phyloP scores from a whole-genome alignment of 2,797 vertebrate genomes.

The Naso thynnoides region DNA sequence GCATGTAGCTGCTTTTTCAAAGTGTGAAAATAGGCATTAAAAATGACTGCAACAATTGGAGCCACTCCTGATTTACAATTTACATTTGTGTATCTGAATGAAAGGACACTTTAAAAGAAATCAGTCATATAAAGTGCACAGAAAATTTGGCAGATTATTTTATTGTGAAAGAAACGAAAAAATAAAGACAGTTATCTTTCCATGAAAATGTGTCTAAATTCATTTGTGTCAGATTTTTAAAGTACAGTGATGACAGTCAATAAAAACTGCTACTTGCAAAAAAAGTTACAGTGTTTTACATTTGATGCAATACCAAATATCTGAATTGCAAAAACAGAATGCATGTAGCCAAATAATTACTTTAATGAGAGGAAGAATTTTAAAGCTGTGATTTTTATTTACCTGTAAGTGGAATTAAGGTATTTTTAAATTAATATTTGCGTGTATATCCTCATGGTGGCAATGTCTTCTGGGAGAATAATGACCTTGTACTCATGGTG shows the following conservation, averaged over 20 bases:
- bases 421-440: too few species aligned
- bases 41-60: neutral
- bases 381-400: neutral
- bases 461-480: neutral
- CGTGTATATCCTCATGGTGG: too few species aligned
- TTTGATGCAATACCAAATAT: neutral
- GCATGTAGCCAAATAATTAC: neutral
- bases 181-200: neutral
- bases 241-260: neutral
- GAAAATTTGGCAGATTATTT: neutral
- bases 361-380: neutral
- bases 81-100: neutral
- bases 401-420: neutral
- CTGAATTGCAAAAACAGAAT: neutral
- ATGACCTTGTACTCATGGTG: neutral
- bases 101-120: slow-evolving; percentile 12
- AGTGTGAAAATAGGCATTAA: neutral
- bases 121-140: neutral
- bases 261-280: neutral
- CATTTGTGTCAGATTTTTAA: neutral
- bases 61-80: neutral
- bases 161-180: slow-evolving; percentile 1
- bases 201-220: neutral
- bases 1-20: neutral
- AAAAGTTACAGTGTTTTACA: neutral